These are phyloP conservation scores for Lomographa bimaculata DNA, from an alignment of 2,888 invertebrate genomes.

Conservation along the genomic window DNA sequence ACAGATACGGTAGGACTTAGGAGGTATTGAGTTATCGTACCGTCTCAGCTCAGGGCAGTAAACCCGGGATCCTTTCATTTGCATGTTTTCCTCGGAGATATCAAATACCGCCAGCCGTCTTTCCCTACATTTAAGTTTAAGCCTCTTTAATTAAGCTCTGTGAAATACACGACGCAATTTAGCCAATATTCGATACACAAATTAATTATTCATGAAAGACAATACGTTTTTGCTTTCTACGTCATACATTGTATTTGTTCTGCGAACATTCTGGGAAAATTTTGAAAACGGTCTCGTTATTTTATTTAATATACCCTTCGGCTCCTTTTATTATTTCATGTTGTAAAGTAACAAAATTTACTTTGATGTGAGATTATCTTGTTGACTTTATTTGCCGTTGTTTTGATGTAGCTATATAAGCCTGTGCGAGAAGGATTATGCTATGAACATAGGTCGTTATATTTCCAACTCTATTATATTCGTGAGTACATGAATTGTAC, in stretches of 20 bases:
- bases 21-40: constrained; percentile 32
- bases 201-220: constrained; percentile 66
- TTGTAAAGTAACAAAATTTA: constrained; percentile 18
- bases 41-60: constrained; percentile 34
- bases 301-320: constrained; percentile 15
- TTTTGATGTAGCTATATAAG: too few species aligned
- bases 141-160: constrained; percentile 58
- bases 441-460: too few species aligned
- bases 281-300: constrained; percentile 14
- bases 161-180: constrained; percentile 53
- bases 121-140: constrained; percentile 45
- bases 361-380: too few species aligned
- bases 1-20: constrained; percentile 8
- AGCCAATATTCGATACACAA: constrained; percentile 48
- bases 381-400: too few species aligned
- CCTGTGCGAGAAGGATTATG: too few species aligned
- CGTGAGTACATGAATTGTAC: too few species aligned
- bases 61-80: constrained; percentile 66
- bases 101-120: constrained; percentile 60
- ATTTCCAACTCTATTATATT: too few species aligned
- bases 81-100: constrained; percentile 68
- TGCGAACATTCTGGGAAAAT: constrained; percentile 22
- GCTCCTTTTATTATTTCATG: constrained; percentile 9
- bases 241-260: constrained; percentile 28
- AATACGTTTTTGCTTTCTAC: constrained; percentile 42